Evolutionary conservation across 2,888 invertebrate species (phyloP), one percentile per base, ranked within the genome.

Genomic region (Coleophora flavipennella): DNA sequence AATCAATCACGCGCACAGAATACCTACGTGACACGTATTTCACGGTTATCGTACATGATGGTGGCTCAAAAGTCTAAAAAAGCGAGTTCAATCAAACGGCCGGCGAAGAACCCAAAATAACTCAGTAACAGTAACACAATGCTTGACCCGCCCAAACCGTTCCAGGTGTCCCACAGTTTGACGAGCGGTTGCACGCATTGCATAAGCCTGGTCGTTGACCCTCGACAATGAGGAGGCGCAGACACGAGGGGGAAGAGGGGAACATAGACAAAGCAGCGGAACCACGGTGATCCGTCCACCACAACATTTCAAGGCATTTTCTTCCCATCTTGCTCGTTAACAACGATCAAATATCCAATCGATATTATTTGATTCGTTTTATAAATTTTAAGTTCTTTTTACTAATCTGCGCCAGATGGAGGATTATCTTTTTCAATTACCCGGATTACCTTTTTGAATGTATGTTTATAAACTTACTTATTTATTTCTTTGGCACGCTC

Each of bases 161-260:
- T 60, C 69, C 71, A 74, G 75, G 75, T 76, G 74, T 73, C 54
- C 55, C 57, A 55, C 56, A 44, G 52, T 50, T 48, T 20, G 20
- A 20, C 20, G 20, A 20, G 20, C 20, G 20, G 20, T 20, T 20
- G 20, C n/a, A n/a, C n/a, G 50, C 46, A 56, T 69, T 71, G 68
- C 69, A 70, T 59, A 68, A 70, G 25, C 29, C 29, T 25, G 75
- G 73, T 75, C 75, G 53, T 49, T 55, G 78, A 67, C 74, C 79
- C 58, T 44, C 53, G 50, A 67, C 74, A 70, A 70, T 67, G 63
- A 59, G 57, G 57, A 48, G 60, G 49, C 44, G 43, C 48, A 46
- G 55, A 50, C 45, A 49, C 40, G 51, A 48, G 53, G 49, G 48
- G 43, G 56, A 52, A 48, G 53, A 54, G 56, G 53, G 53, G 42